Evolutionary conservation across 2,113 vertebrate genomes (phyloP).

Genomic region (Melanocharis versteri): DNA sequence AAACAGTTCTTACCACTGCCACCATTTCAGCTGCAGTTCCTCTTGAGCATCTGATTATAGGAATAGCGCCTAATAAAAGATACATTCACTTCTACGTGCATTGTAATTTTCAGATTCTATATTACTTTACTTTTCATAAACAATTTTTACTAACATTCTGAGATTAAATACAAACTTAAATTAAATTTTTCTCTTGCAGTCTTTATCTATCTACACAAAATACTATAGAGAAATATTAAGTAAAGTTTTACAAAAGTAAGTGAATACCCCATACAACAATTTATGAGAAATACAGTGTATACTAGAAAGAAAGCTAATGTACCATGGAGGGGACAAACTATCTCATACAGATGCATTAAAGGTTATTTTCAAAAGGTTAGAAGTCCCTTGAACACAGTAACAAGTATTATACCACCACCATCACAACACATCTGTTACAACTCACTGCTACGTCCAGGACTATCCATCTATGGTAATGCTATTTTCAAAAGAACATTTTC

Average conservation of each 20-base stretch:
- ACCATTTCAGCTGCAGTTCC: conserved; percentile 99
- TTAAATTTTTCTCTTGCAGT: background rate
- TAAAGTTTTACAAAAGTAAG: background rate
- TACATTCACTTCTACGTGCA: background rate
- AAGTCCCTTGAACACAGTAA: background rate
- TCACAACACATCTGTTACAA: background rate
- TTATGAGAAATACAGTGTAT: background rate
- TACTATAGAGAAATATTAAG: background rate
- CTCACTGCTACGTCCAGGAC: background rate
- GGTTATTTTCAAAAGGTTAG: background rate
- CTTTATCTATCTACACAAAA: background rate
- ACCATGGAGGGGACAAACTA: background rate
- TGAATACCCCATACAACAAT: background rate
- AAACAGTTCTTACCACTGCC: conserved; percentile 85
- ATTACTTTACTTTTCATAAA: background rate
- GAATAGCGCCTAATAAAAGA: conserved; percentile 87
- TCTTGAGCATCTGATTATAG: conserved; percentile 94
- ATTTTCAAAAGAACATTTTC: background rate
- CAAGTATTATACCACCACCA: background rate
- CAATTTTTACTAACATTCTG: background rate
- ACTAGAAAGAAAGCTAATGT: background rate
- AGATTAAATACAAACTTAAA: background rate
- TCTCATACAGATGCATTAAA: background rate
- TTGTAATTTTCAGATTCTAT: background rate
- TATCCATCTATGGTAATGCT: background rate